Base-by-base conservation (phyloP, 2,797 vertebrate genomes). In the Malacoctenus gilli region DNA sequence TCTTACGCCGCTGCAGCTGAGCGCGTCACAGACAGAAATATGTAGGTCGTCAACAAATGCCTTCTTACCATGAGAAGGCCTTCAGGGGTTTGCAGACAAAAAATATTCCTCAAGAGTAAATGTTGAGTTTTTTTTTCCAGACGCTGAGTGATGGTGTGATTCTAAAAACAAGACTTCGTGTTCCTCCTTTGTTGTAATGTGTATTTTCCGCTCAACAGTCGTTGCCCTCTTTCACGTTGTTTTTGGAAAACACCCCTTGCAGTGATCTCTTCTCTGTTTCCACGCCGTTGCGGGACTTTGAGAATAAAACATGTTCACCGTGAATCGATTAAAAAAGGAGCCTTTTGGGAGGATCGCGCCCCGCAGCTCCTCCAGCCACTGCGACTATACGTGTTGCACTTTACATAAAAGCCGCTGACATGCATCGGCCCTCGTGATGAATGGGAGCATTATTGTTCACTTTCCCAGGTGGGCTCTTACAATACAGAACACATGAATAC, bases 381-480 rank as follows among this genome's bases (percentile, higher is more conserved):
- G 22, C 39, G 34, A 8, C 51, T 52, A 37, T 22, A n/a, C 46
- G n/a, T n/a, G 15, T 49, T 47, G 25, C 15, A 39, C 23, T 49
- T 51, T 25, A 49, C 39, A 71, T 59, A 52, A 65, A 54, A 44
- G 39, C 16, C 21, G 37, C 8, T 23, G 58, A 59, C 62, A 57
- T 41, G 34, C 30, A 2, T 11, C 39, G 4, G 42, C 21, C 36
- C 34, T 22, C 13, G 0, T 74, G 68, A 71, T 77, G 51, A 77
- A 74, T 72, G 44, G 25, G 42, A 31, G 21, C 5, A n/a, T 4
- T 4, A 28, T 28, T 28, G 64, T 47, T 56, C 1, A 1, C 8
- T 35, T 31, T 64, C 66, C 52, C 63, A 0, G 4, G 25, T 61
- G 60, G 47, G 20, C 23, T 54, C 11, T 51, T 36, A 35, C 22